These are phyloP conservation scores for Clitarchus hookeri DNA, from an alignment of 2,888 invertebrate genomes.

Conservation along the genomic window DNA sequence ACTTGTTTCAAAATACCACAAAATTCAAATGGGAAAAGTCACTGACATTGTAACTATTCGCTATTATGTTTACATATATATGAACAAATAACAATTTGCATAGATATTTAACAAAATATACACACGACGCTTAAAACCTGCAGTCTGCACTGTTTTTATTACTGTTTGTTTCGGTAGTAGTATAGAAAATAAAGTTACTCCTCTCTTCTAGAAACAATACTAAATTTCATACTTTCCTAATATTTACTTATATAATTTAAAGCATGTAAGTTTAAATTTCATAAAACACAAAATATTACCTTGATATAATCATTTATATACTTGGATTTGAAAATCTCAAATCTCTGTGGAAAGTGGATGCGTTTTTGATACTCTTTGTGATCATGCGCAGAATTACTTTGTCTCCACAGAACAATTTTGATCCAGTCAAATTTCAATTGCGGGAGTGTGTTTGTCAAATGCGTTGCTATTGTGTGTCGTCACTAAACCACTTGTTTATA, in stretches of 20 bases:
- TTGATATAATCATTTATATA: no score
- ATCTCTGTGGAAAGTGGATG: neutral
- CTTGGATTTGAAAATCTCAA: no score
- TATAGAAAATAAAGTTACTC: neutral
- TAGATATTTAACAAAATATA: no score
- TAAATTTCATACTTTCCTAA: no score
- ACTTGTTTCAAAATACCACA: no score
- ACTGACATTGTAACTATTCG: no score
- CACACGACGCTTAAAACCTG: no score
- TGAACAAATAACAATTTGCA: no score
- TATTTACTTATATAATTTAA: neutral
- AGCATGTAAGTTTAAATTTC: neutral
- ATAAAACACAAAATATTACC: neutral
- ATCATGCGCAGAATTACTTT: slow-evolving; percentile 28
- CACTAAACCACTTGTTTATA: neutral
- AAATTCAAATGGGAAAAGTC: no score
- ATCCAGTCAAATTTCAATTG: neutral
- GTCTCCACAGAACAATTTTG: neutral
- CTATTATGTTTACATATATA: no score
- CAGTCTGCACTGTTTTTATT: neutral
- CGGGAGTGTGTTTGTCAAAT: neutral
- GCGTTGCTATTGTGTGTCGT: neutral
- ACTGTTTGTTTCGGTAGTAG: neutral
- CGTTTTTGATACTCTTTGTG: neutral
- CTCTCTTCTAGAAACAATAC: neutral